Conservation (phyloP, 2,113 vertebrate species). For the Alces alces region DNA sequence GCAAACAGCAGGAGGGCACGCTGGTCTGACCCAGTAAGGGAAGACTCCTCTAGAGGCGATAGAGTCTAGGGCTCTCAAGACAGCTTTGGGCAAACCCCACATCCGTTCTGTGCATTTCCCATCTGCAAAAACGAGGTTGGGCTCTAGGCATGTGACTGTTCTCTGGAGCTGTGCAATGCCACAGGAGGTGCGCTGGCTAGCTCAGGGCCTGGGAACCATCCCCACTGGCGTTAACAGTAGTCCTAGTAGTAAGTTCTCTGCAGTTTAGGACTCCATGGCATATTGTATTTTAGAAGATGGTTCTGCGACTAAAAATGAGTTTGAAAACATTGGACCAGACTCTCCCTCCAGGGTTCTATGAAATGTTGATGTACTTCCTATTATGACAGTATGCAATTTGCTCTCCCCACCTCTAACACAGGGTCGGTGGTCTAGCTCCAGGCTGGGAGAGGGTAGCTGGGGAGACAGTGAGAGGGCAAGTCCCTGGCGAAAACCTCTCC, state of each 20-base stretch:
- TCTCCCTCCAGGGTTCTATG: not conserved
- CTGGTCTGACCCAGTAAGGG: not conserved
- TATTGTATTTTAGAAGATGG: not conserved
- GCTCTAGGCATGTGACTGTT: not conserved
- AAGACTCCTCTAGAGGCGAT: not conserved
- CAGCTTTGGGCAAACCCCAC: not conserved
- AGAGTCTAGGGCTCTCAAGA: not conserved
- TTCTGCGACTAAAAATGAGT: constrained; percentile 10
- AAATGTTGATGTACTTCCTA: not conserved
- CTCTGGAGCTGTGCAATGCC: not conserved
- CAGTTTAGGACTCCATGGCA: not conserved
- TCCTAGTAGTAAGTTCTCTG: not conserved
- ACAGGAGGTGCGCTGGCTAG: not conserved
- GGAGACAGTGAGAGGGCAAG: not conserved
- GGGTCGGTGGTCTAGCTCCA: not conserved
- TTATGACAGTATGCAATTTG: not conserved
- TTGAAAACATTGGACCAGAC: not conserved
- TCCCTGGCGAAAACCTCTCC: not conserved
- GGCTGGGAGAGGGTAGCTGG: not conserved
- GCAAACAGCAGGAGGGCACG: not conserved
- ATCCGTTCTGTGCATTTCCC: not conserved
- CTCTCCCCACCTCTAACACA: not conserved
- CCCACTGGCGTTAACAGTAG: not conserved
- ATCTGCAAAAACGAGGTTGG: not conserved
- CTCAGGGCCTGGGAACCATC: not conserved